phyloP scores from a whole-genome alignment of 2,888 invertebrate species.

The Lasioglossum lativentre region DNA sequence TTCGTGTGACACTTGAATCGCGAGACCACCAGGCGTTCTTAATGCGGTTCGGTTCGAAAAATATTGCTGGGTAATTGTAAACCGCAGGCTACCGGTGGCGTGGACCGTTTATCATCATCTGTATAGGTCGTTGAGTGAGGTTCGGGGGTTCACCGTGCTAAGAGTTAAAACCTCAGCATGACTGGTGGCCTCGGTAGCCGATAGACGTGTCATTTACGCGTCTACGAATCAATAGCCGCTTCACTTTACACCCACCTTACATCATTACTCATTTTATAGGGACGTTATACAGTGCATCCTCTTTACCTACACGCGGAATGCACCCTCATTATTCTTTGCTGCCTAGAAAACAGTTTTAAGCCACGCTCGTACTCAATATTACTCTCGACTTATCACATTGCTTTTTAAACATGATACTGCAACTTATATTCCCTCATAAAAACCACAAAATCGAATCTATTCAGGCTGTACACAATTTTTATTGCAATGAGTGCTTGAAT shows the following conservation, averaged over 20 bases:
- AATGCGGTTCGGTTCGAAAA: constrained; percentile 54
- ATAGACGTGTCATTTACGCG: constrained; percentile 84
- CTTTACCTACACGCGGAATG: constrained; percentile 53
- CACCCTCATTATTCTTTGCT: neutral
- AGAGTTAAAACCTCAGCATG: constrained; percentile 84
- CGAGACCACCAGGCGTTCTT: constrained; percentile 40
- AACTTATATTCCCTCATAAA: neutral
- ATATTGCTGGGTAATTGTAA: constrained; percentile 71
- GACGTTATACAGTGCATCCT: constrained; percentile 66
- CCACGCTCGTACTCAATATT: neutral
- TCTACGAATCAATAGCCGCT: constrained; percentile 83
- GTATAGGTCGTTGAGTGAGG: constrained; percentile 71
- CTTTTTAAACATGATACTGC: neutral
- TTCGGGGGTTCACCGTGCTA: constrained; percentile 77
- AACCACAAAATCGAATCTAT: neutral
- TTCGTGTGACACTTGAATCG: constrained; percentile 32
- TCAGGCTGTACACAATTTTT: neutral
- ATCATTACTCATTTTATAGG: constrained; percentile 81
- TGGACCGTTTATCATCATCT: constrained; percentile 81
- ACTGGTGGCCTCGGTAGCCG: constrained; percentile 83
- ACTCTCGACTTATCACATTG: neutral
- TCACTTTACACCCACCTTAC: constrained; percentile 78
- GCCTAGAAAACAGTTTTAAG: neutral
- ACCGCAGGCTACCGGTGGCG: constrained; percentile 68
- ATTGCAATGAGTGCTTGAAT: neutral